These are phyloP conservation scores for Cynopterus sphinx DNA, from an alignment of 2,797 vertebrate genomes.

Conservation along the genomic window DNA sequence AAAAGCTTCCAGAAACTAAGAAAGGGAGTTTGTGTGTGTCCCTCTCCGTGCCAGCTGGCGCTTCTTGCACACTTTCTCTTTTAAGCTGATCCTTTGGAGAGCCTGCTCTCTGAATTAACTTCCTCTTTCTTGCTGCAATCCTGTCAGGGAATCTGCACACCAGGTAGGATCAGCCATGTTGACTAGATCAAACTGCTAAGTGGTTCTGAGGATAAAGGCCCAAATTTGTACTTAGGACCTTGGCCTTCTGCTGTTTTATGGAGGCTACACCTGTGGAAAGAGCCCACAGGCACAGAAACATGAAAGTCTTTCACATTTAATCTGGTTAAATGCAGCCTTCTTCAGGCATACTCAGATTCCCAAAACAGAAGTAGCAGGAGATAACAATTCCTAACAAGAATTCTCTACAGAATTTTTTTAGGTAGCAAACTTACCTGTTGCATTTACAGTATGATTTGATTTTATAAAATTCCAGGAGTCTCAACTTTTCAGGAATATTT, in stretches of 20 bases:
- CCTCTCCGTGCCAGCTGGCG: not conserved
- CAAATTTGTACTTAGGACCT: not conserved
- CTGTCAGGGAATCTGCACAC: not conserved
- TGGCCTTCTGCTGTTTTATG: not conserved
- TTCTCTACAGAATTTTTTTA: not conserved
- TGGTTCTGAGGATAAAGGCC: not conserved
- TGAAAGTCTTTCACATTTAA: not conserved
- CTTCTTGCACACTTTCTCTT: not conserved
- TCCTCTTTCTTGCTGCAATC: conserved; percentile 14
- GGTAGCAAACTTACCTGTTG: not conserved
- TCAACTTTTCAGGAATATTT: not conserved
- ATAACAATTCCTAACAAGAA: not conserved
- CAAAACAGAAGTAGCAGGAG: not conserved
- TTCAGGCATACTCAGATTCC: not conserved
- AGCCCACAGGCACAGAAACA: not conserved
- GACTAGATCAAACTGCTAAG: not conserved
- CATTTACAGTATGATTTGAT: not conserved
- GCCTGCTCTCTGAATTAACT: not conserved
- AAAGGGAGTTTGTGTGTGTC: not conserved
- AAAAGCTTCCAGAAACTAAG: not conserved
- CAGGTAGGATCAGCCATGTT: not conserved
- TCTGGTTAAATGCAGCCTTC: not conserved
- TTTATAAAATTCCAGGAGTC: not conserved
- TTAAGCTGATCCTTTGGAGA: conserved; percentile 14
- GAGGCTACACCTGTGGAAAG: not conserved